phyloP scores from a whole-genome alignment of 23 tunicate species.

The Botrylloides violaceus region DNA sequence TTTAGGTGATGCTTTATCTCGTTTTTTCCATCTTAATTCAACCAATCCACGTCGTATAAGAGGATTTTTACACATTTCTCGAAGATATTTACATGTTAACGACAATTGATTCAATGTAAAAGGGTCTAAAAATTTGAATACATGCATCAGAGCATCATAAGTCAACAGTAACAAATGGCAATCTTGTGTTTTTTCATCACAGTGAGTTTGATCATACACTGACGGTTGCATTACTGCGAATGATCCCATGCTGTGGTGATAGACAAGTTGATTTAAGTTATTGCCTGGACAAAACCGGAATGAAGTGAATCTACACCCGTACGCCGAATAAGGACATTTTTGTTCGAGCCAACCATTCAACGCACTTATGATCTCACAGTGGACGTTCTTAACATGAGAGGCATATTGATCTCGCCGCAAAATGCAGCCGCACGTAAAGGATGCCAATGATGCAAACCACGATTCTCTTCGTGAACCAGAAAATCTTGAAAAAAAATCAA shows the following conservation, averaged over 20 bases:
- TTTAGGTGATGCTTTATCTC: conserved; percentile 2
- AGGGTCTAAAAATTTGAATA: conserved; percentile 44
- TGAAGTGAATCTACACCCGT: conserved; percentile 50
- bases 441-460: conserved; percentile 13
- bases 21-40: conserved; percentile 41
- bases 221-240: conserved; percentile 28
- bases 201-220: neutral
- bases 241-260: conserved; percentile 27
- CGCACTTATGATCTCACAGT: conserved; percentile 56
- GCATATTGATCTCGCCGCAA: conserved; percentile 65
- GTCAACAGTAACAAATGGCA: neutral
- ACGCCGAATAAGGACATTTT: conserved; percentile 58
- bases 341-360: conserved; percentile 82
- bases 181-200: neutral
- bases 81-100: conserved; percentile 42
- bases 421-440: conserved; percentile 68
- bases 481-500: conserved; percentile 9
- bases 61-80: conserved; percentile 27
- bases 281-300: conserved; percentile 38
- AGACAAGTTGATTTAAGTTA: conserved; percentile 16
- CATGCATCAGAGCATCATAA: neutral
- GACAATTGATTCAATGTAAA: conserved; percentile 50
- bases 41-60: conserved; percentile 53
- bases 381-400: conserved; percentile 49
- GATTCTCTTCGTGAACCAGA: neutral